A percentile compares a stretch with the other conserved stretches of the same genome.
phyloP scores from a whole-genome alignment of 2,797 vertebrate species.

The Falco cherrug region DNA sequence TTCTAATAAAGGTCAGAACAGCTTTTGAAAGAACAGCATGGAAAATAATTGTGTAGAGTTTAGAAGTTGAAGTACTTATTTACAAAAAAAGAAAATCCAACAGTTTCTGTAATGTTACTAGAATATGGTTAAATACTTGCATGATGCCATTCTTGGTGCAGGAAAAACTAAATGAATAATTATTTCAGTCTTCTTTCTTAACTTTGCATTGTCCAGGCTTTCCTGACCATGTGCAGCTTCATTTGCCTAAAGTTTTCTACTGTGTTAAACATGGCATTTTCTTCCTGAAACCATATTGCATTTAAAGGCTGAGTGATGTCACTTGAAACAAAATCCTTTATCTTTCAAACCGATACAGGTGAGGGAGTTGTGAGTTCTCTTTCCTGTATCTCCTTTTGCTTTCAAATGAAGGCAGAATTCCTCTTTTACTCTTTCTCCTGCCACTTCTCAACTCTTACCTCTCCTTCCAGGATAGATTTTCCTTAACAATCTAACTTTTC shows the following conservation, averaged over 20 bases:
- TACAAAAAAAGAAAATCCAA: not conserved
- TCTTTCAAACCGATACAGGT: not conserved
- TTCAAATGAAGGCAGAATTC: not conserved
- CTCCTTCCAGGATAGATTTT: not conserved
- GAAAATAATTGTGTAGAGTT: not conserved
- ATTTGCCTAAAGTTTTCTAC: not conserved
- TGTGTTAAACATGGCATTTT: not conserved
- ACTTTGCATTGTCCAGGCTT: not conserved
- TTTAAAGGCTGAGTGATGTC: not conserved
- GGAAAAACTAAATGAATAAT: not conserved
- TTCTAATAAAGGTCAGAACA: not conserved
- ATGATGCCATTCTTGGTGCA: not conserved
- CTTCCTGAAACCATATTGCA: not conserved
- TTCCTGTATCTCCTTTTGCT: not conserved
- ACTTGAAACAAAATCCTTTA: not conserved
- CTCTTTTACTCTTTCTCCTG: not conserved
- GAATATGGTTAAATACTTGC: not conserved
- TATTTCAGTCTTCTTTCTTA: not conserved
- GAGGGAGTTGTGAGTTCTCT: not conserved
- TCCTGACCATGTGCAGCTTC: not conserved
- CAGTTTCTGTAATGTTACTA: not conserved
- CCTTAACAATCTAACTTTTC: not conserved
- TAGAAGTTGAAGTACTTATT: not conserved
- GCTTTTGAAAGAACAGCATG: not conserved
- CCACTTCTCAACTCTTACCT: not conserved